phyloP scores from a whole-genome alignment of 2,888 invertebrate genomes.

The Bhutanitis thaidina region DNA sequence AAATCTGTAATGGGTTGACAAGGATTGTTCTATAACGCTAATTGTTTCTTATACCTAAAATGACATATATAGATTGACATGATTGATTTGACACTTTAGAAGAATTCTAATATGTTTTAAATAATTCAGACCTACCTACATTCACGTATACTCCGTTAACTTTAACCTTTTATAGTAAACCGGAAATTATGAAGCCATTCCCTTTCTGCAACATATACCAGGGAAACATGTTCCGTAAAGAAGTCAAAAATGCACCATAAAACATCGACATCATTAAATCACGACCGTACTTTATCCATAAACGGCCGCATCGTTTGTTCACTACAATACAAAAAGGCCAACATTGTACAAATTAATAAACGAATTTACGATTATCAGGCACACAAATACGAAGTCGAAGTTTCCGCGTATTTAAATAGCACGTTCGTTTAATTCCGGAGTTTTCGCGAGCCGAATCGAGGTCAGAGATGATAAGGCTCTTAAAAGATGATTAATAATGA shows the following conservation, averaged over 20 bases:
- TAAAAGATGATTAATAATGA: slow-evolving; percentile 61
- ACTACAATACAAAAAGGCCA: slow-evolving; percentile 20
- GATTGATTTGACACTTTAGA: no score
- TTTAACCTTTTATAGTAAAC: no score
- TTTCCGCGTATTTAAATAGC: slow-evolving; percentile 43
- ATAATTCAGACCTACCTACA: no score
- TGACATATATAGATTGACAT: no score
- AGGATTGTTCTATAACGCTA: no score
- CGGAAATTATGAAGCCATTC: no score
- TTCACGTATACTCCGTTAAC: no score
- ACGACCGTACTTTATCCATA: slow-evolving; percentile 3
- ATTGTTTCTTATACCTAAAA: no score
- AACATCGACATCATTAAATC: slow-evolving; percentile 1
- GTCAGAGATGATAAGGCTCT: slow-evolving; percentile 45
- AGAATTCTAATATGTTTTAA: no score
- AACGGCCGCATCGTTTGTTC: slow-evolving; percentile 3
- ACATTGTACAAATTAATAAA: slow-evolving; percentile 24
- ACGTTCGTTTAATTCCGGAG: slow-evolving; percentile 53
- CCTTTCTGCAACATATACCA: no score
- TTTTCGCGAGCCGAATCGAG: slow-evolving; percentile 57
- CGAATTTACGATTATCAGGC: slow-evolving; percentile 27
- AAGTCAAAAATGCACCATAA: not conserved
- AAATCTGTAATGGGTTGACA: no score
- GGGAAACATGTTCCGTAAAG: not conserved
- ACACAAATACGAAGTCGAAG: slow-evolving; percentile 34